Evolutionary conservation across 2,888 invertebrate species (phyloP).

Genomic region (Ernsta delagoae): DNA sequence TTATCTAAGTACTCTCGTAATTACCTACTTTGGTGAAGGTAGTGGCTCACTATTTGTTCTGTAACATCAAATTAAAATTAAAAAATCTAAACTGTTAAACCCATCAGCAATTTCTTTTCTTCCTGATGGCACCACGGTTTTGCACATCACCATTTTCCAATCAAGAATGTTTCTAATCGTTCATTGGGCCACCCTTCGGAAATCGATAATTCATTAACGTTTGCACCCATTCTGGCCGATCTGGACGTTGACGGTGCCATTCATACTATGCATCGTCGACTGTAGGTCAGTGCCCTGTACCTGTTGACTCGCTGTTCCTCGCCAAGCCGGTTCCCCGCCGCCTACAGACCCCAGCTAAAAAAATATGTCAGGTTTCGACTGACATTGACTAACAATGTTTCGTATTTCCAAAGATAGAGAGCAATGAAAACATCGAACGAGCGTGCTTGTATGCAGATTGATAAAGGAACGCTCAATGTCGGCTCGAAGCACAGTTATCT

Average conservation of each 20-base stretch:
- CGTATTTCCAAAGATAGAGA: slow-evolving; percentile 20
- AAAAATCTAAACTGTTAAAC: too few species aligned
- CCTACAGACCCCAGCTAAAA: slow-evolving; percentile 49
- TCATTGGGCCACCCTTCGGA: slow-evolving; percentile 39
- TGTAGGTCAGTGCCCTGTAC: slow-evolving; percentile 81
- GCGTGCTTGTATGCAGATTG: slow-evolving; percentile 36
- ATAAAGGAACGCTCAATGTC: slow-evolving; percentile 31
- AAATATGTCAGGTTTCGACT: slow-evolving; percentile 59
- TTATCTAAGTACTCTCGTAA: too few species aligned
- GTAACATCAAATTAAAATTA: too few species aligned
- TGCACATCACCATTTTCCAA: too few species aligned
- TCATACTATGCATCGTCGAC: slow-evolving; percentile 67
- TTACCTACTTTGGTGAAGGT: too few species aligned
- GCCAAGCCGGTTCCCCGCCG: slow-evolving; percentile 73
- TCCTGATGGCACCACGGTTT: too few species aligned
- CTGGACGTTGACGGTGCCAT: slow-evolving; percentile 64
- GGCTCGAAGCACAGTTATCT: slow-evolving; percentile 26
- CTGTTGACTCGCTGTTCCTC: slow-evolving; percentile 71
- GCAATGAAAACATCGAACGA: slow-evolving; percentile 9
- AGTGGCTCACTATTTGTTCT: too few species aligned
- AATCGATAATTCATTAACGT: slow-evolving; percentile 55
- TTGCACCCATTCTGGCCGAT: slow-evolving; percentile 48
- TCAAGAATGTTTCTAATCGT: background rate
- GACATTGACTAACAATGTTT: slow-evolving; percentile 46
- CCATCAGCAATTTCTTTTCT: too few species aligned